Percentiles rank a stretch among this genome's conserved stretches.
phyloP scores from a whole-genome alignment of 1,140 invertebrate genomes.

The Aphis craccivora region DNA sequence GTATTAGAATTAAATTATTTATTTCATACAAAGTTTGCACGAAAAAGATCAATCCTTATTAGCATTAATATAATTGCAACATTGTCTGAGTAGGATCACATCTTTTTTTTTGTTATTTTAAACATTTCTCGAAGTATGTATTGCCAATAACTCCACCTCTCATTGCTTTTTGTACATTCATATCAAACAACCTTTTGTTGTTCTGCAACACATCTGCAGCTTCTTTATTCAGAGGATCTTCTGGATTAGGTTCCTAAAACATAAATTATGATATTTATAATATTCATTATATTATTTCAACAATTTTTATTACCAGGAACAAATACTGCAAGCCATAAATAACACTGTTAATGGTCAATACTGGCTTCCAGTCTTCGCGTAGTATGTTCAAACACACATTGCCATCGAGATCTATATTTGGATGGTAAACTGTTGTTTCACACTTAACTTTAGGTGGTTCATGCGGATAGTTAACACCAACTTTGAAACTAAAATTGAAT shows the following conservation, averaged over 20 bases:
- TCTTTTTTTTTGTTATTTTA: constrained; percentile 78
- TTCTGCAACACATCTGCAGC: constrained; percentile 97
- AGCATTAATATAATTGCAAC: constrained; percentile 7
- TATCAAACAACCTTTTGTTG: constrained; percentile 92
- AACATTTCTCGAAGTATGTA: constrained; percentile 92
- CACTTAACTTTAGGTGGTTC: constrained; percentile 96
- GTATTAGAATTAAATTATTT: constrained; percentile 43
- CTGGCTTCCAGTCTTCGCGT: constrained; percentile 98
- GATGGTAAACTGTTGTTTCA: constrained; percentile 93
- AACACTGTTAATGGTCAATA: constrained; percentile 96
- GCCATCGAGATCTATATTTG: constrained; percentile 93
- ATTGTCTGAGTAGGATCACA: background rate
- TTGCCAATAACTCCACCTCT: constrained; percentile 91
- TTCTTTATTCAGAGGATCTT: constrained; percentile 98
- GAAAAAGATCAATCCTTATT: constrained; percentile 40
- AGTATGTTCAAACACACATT: constrained; percentile 95
- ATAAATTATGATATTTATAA: constrained; percentile 46
- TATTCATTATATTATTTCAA: background rate
- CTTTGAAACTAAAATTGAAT: constrained; percentile 97
- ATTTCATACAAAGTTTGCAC: constrained; percentile 47
- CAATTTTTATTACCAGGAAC: constrained; percentile 77
- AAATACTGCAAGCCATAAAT: constrained; percentile 98
- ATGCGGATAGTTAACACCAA: constrained; percentile 95
- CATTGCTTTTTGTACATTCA: constrained; percentile 96
- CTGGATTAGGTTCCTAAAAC: constrained; percentile 93